Conservation (phyloP, 2,113 vertebrate genomes). For the Megaleporinus macrocephalus region DNA sequence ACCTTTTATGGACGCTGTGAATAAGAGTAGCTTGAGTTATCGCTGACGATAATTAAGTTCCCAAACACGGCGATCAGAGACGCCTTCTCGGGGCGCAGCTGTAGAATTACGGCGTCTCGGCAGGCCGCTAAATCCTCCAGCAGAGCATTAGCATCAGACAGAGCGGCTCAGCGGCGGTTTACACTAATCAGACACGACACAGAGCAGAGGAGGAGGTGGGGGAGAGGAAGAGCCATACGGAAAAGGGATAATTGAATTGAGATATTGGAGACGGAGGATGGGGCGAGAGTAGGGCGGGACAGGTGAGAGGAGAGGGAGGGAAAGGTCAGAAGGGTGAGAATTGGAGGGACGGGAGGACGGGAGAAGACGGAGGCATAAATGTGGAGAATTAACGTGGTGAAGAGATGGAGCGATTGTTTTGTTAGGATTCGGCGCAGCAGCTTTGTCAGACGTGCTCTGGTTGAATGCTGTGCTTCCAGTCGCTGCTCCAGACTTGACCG, state of each 20-base stretch:
- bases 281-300: conserved; percentile 45
- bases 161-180: conserved; percentile 66
- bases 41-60: conserved; percentile 61
- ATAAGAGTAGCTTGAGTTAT: conserved; percentile 36
- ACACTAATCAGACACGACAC: conserved; percentile 65
- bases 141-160: conserved; percentile 65
- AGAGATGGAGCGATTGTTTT: neutral
- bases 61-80: conserved; percentile 50
- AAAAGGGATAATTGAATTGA: conserved; percentile 55
- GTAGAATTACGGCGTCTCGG: conserved; percentile 3
- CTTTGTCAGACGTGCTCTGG: no score
- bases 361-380: conserved; percentile 26
- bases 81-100: conserved; percentile 32
- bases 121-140: conserved; percentile 68
- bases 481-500: conserved; percentile 10
- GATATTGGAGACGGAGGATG: conserved; percentile 38
- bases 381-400: conserved; percentile 21
- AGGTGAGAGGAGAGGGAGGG: conserved; percentile 39
- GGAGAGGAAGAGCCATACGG: conserved; percentile 44
- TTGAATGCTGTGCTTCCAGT: neutral
- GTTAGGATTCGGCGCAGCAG: no score
- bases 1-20: neutral
- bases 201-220: conserved; percentile 52
- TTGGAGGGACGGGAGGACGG: conserved; percentile 45
- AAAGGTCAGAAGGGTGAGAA: conserved; percentile 55